phyloP scores from a whole-genome alignment of 2,113 vertebrate species.

The Lichenostomus cassidix region DNA sequence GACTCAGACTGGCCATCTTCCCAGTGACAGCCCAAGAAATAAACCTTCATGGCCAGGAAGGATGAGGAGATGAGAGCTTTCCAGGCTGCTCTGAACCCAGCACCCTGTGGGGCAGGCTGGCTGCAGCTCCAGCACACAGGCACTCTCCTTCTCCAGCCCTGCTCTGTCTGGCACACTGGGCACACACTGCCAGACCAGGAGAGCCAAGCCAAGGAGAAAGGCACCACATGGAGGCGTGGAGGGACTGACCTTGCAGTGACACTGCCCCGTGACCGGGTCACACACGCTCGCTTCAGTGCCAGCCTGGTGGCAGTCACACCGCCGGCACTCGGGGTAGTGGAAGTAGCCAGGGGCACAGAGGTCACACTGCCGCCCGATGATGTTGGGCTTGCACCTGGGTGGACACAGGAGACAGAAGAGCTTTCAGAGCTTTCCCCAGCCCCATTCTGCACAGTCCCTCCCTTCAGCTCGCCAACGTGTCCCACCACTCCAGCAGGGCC shows the following conservation, averaged over 20 bases:
- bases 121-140: neutral
- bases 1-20: neutral
- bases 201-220: neutral
- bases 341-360: constrained; percentile 87
- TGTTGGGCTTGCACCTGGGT: constrained; percentile 87
- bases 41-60: neutral
- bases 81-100: neutral
- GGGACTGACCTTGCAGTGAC: constrained; percentile 89
- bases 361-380: constrained; percentile 89
- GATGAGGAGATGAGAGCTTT: neutral
- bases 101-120: accelerated
- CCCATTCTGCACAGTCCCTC: neutral
- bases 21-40: neutral
- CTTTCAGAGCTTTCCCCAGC: neutral
- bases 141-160: neutral
- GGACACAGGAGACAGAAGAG: neutral
- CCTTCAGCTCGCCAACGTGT: accelerated
- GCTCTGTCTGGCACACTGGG: accelerated
- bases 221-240: accelerated
- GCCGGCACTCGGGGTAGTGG: constrained; percentile 86
- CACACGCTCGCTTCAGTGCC: constrained; percentile 83
- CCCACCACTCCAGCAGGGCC: neutral
- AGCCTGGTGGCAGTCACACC: constrained; percentile 86
- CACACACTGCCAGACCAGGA: neutral
- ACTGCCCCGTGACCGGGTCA: constrained; percentile 83